Conservation (phyloP, 2,888 invertebrate genomes). For the Coleophora deauratella region DNA sequence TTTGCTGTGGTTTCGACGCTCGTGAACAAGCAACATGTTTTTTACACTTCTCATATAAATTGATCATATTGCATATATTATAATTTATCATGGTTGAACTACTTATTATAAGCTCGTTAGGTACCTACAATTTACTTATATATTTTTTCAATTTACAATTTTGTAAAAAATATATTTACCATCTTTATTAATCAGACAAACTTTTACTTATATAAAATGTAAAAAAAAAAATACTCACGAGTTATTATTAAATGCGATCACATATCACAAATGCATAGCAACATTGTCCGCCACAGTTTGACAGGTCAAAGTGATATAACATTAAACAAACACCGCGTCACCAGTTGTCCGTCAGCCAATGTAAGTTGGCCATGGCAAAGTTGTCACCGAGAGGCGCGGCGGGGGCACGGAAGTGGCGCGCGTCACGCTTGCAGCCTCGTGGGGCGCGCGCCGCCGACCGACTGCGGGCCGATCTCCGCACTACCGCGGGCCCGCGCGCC, state of each 20-base stretch:
- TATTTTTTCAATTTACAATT: too few species aligned
- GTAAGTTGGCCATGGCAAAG: slow-evolving; percentile 50
- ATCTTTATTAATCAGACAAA: too few species aligned
- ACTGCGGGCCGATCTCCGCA: slow-evolving; percentile 32
- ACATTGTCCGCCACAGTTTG: slow-evolving; percentile 28
- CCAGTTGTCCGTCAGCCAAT: slow-evolving; percentile 27
- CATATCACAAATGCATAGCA: slow-evolving; percentile 48
- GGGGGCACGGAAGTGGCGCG: slow-evolving; percentile 16
- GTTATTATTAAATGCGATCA: slow-evolving; percentile 39
- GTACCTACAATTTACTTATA: too few species aligned
- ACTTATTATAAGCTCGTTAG: too few species aligned
- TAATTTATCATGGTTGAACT: too few species aligned
- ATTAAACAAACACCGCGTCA: slow-evolving; percentile 23
- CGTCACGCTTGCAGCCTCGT: slow-evolving; percentile 35
- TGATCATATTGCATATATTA: too few species aligned
- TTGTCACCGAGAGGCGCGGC: slow-evolving; percentile 25
- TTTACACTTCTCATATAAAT: too few species aligned
- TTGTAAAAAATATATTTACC: too few species aligned
- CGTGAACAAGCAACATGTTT: too few species aligned
- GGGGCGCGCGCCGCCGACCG: slow-evolving; percentile 21
- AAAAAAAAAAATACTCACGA: slow-evolving; percentile 27
- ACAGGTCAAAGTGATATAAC: slow-evolving; percentile 42
- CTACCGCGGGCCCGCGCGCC: slow-evolving; percentile 1
- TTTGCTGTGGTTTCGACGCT: too few species aligned
- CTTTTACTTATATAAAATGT: too few species aligned